Conservation (phyloP, 2,888 invertebrate species). For the Neria commutata region DNA sequence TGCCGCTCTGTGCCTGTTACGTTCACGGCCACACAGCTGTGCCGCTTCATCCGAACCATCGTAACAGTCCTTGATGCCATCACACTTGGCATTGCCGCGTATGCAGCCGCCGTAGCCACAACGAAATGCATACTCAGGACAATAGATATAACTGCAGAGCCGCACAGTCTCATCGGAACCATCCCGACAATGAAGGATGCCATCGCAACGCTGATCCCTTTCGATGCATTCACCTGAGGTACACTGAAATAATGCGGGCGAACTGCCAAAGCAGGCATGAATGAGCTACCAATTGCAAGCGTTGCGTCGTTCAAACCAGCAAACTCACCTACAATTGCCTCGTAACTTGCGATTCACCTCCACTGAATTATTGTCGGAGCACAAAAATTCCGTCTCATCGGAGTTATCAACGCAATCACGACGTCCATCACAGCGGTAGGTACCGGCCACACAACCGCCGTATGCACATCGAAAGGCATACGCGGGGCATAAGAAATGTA, state of each 20-base stretch:
- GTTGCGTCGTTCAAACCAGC: no score
- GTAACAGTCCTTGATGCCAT: conserved; percentile 38
- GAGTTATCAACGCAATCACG: conserved; percentile 41
- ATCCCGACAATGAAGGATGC: conserved; percentile 46
- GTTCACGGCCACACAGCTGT: conserved; percentile 31
- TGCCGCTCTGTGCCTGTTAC: background rate
- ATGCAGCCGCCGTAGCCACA: conserved; percentile 51
- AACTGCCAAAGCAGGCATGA: no score
- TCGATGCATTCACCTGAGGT: conserved; percentile 34
- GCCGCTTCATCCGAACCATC: conserved; percentile 48
- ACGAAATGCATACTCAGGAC: conserved; percentile 42
- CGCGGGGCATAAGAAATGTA: conserved; percentile 50
- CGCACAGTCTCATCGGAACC: conserved; percentile 43
- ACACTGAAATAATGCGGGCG: no score
- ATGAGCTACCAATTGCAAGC: no score
- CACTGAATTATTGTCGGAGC: conserved; percentile 34
- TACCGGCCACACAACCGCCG: conserved; percentile 48
- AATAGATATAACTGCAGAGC: conserved; percentile 29
- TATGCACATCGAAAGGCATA: conserved; percentile 49
- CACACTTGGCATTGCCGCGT: conserved; percentile 32
- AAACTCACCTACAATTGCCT: conserved; percentile 41
- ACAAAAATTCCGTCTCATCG: conserved; percentile 38
- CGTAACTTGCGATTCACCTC: conserved; percentile 19
- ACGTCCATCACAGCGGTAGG: conserved; percentile 37
- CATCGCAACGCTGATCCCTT: conserved; percentile 53